These are phyloP conservation scores for Drosophila santomea DNA, from an alignment of 1,140 invertebrate species.

Conservation along the genomic window DNA sequence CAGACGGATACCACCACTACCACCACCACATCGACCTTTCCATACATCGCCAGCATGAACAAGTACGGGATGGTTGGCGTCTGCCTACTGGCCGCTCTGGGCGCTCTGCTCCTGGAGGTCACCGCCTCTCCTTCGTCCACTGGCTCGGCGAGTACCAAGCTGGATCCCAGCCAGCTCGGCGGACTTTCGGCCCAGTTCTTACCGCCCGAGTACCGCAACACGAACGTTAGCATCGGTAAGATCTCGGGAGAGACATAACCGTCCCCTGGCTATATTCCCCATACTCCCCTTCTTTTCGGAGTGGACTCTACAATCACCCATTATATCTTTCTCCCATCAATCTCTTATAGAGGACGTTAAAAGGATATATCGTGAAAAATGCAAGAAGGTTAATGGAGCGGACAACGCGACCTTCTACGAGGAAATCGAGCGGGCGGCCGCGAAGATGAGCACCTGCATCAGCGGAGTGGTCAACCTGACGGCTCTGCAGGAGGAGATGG, in stretches of 20 bases:
- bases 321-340: background rate
- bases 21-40: background rate
- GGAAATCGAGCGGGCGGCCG: constrained; percentile 69
- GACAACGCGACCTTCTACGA: constrained; percentile 70
- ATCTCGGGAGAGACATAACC: background rate
- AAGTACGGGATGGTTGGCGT: constrained; percentile 56
- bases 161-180: constrained; percentile 53
- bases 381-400: constrained; percentile 65
- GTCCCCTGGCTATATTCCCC: background rate
- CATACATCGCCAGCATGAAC: constrained; percentile 48
- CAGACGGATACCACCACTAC: background rate
- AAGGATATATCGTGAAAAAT: constrained; percentile 70
- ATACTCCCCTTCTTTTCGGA: background rate
- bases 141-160: constrained; percentile 5
- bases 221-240: constrained; percentile 67
- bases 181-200: constrained; percentile 59
- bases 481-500: constrained; percentile 87
- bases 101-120: constrained; percentile 58
- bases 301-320: background rate
- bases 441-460: constrained; percentile 85
- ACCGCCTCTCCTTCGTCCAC: constrained; percentile 43
- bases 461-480: constrained; percentile 85
- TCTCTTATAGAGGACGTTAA: constrained; percentile 55
- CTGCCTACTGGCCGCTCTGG: constrained; percentile 59
- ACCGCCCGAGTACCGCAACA: constrained; percentile 68